Evolutionary conservation across 2,888 invertebrate genomes (phyloP).

Genomic region (Melanostoma mellinum): DNA sequence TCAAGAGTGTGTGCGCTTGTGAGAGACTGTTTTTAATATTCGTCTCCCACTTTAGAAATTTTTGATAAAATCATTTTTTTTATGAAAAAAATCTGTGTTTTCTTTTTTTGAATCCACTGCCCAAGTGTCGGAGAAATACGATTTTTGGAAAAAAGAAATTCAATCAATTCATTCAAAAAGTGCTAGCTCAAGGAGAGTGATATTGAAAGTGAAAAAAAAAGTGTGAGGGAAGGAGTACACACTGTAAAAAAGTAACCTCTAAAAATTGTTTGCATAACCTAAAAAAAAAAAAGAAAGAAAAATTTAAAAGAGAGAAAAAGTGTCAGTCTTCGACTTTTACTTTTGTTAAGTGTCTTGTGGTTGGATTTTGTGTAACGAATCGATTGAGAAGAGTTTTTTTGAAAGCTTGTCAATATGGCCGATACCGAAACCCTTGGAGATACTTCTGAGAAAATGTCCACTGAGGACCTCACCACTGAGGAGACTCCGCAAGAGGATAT

Average conservation of each 20-base stretch:
- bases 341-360: conserved; percentile 39
- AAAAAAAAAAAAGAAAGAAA: conserved; percentile 33
- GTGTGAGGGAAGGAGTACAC: conserved; percentile 60
- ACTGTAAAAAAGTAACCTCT: conserved; percentile 63
- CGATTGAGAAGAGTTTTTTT: conserved; percentile 29
- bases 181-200: conserved; percentile 46
- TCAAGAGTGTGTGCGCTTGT: conserved; percentile 60
- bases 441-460: conserved; percentile 71
- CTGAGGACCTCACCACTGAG: conserved; percentile 53
- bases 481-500: conserved; percentile 45
- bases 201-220: conserved; percentile 46
- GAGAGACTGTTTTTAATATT: conserved; percentile 48
- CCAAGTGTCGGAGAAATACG: conserved; percentile 57
- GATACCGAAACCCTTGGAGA: conserved; percentile 79
- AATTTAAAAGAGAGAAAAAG: conserved; percentile 33
- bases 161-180: conserved; percentile 45
- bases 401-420: conserved; percentile 77
- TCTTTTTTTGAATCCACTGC: conserved; percentile 25
- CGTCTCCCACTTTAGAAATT: conserved; percentile 60
- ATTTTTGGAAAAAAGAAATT: conserved; percentile 38
- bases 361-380: conserved; percentile 40
- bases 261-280: conserved; percentile 73
- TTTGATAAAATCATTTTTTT: conserved; percentile 19
- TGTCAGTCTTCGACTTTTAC: conserved; percentile 57
- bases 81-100: conserved; percentile 34